These are phyloP conservation scores for Holacanthella duospinosa DNA, from an alignment of 2,888 invertebrate species.

Conservation along the genomic window DNA sequence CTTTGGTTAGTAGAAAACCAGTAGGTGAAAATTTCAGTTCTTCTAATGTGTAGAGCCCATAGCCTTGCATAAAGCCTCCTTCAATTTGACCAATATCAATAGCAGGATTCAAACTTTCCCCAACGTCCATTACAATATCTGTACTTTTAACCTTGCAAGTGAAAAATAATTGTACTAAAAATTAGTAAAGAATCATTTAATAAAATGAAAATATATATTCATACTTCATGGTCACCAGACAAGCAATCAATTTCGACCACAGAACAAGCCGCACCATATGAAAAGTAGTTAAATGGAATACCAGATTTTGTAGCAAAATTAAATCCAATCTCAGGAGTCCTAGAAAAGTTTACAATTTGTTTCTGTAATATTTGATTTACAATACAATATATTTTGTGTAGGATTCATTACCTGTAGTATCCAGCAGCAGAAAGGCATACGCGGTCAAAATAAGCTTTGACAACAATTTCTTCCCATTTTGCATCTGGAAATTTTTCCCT, in stretches of 20 bases:
- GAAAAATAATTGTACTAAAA: not conserved
- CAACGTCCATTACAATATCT: conserved; percentile 95
- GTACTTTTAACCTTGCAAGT: conserved; percentile 68
- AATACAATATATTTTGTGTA: not conserved
- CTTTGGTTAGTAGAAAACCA: conserved; percentile 69
- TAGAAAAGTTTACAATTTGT: conserved; percentile 3
- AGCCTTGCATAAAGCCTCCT: conserved; percentile 89
- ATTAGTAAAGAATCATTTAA: conserved; percentile 3
- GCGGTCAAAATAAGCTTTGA: conserved; percentile 62
- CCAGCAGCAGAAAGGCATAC: conserved; percentile 73
- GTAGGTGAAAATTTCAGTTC: conserved; percentile 76
- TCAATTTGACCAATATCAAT: conserved; percentile 95
- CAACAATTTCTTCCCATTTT: conserved; percentile 75
- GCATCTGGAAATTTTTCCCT: conserved; percentile 63
- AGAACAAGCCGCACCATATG: conserved; percentile 72
- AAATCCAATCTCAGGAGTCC: conserved; percentile 61
- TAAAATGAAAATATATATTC: conserved; percentile 8
- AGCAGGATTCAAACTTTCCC: conserved; percentile 88
- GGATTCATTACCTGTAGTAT: conserved; percentile 50
- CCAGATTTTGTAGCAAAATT: conserved; percentile 60
- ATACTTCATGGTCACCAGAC: conserved; percentile 78
- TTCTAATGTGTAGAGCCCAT: conserved; percentile 82
- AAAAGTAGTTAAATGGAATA: conserved; percentile 67
- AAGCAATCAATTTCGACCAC: conserved; percentile 89
- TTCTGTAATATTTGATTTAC: not conserved